Evolutionary conservation across 2,113 vertebrate genomes (phyloP).

Genomic region (Lethenteron camtschaticum): DNA sequence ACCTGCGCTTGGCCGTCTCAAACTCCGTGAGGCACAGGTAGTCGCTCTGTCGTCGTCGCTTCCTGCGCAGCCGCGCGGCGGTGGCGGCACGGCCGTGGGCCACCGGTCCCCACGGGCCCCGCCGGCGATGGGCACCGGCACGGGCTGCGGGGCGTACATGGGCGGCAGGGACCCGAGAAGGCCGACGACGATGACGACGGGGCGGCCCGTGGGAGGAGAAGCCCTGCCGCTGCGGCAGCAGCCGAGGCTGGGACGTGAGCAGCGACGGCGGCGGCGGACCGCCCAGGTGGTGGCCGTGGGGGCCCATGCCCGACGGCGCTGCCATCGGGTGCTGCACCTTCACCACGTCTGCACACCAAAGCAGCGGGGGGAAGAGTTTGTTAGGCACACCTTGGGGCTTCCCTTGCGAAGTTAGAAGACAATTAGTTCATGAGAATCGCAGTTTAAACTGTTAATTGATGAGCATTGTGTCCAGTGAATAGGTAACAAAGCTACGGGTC

Average conservation of each 20-base stretch:
- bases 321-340: constrained; percentile 2
- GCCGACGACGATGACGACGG: background rate
- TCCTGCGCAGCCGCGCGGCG: background rate
- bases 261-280: background rate
- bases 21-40: constrained; percentile 3
- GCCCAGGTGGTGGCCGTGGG: background rate
- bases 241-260: background rate
- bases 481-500: no score
- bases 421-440: background rate
- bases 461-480: no score
- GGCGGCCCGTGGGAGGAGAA: background rate
- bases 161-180: background rate
- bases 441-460: background rate
- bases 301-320: background rate
- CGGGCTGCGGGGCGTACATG: background rate
- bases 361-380: background rate
- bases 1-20: constrained; percentile 5
- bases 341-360: background rate
- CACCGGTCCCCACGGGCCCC: background rate
- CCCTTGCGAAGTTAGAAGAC: background rate
- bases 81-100: background rate
- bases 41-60: background rate
- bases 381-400: background rate
- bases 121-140: background rate
- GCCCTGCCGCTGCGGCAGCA: background rate